These are phyloP conservation scores for Apodemia duryi DNA, from an alignment of 2,888 invertebrate genomes.

Conservation along the genomic window DNA sequence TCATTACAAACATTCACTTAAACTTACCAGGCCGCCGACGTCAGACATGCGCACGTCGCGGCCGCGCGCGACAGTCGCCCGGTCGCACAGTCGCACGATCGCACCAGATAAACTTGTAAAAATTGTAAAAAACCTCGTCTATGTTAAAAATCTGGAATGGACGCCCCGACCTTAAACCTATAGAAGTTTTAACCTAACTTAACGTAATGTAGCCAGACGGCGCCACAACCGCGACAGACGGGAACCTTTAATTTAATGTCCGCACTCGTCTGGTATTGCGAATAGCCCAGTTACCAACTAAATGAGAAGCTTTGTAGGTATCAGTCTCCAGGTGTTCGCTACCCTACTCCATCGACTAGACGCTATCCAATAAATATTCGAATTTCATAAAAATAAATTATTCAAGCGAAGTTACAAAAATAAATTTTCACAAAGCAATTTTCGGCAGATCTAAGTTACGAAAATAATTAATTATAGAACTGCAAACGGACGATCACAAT, in stretches of 20 bases:
- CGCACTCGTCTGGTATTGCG: constrained; percentile 61
- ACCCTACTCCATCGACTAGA: constrained; percentile 61
- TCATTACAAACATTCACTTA: constrained; percentile 5
- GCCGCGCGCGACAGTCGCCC: constrained; percentile 39
- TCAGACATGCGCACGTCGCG: constrained; percentile 24
- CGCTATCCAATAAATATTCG: constrained; percentile 64
- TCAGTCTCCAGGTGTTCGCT: constrained; percentile 49
- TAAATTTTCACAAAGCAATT: constrained; percentile 52
- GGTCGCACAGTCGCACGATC: constrained; percentile 38
- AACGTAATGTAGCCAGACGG: constrained; percentile 53
- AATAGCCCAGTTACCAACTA: constrained; percentile 55
- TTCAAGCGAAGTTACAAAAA: constrained; percentile 53
- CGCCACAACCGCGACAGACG: constrained; percentile 28
- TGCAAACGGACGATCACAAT: background rate
- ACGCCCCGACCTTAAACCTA: constrained; percentile 46
- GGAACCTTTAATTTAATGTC: background rate
- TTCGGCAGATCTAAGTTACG: constrained; percentile 62
- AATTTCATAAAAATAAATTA: constrained; percentile 63
- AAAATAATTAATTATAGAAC: constrained; percentile 56
- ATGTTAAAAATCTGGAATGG: constrained; percentile 57
- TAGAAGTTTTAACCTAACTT: constrained; percentile 61
- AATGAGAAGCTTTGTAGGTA: constrained; percentile 47
- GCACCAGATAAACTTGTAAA: constrained; percentile 37
- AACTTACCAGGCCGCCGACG: background rate
- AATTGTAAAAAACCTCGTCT: constrained; percentile 35